A percentile compares a stretch with the other conserved stretches of the same genome.
These are phyloP conservation scores for Nomada ferruginata DNA, from an alignment of 2,888 invertebrate genomes.

Conservation along the genomic window DNA sequence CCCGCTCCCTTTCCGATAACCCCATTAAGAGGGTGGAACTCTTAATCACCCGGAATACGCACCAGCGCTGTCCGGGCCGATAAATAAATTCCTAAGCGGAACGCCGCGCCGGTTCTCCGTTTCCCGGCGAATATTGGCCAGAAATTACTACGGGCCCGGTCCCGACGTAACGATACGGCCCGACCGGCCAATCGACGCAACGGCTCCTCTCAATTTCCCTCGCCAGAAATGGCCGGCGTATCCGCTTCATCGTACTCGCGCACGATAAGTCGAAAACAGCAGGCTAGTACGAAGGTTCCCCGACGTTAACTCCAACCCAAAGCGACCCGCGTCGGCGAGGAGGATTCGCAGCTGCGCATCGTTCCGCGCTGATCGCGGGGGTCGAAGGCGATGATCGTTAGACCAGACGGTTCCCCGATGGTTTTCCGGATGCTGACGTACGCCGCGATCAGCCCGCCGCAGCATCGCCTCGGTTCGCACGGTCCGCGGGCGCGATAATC, in stretches of 20 bases:
- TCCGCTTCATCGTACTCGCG: background rate
- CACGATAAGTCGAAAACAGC: slow-evolving; percentile 52
- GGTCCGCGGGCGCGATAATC: slow-evolving; percentile 78
- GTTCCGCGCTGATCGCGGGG: slow-evolving; percentile 1
- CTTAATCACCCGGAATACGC: slow-evolving; percentile 35
- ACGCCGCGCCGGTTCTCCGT: background rate
- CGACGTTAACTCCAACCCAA: no score
- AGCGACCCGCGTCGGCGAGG: no score
- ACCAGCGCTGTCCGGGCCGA: slow-evolving; percentile 21
- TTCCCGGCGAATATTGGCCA: slow-evolving; percentile 13
- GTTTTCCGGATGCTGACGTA: slow-evolving; percentile 56
- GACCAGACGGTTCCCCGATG: slow-evolving; percentile 23
- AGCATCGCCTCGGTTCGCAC: slow-evolving; percentile 62
- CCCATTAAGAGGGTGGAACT: background rate
- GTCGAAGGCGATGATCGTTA: slow-evolving; percentile 13
- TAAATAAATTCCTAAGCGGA: slow-evolving; percentile 51
- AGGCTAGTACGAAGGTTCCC: slow-evolving; percentile 10
- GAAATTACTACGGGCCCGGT: background rate
- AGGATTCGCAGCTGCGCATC: no score
- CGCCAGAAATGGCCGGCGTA: background rate
- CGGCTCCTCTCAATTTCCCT: slow-evolving; percentile 21
- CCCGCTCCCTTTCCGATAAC: background rate
- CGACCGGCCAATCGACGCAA: background rate
- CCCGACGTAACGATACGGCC: slow-evolving; percentile 21
- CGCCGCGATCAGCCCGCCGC: background rate